A percentile compares a stretch with the other conserved stretches of the same genome.
Conservation (phyloP, 1,140 invertebrate genomes). For the Asbolus verrucosus region DNA sequence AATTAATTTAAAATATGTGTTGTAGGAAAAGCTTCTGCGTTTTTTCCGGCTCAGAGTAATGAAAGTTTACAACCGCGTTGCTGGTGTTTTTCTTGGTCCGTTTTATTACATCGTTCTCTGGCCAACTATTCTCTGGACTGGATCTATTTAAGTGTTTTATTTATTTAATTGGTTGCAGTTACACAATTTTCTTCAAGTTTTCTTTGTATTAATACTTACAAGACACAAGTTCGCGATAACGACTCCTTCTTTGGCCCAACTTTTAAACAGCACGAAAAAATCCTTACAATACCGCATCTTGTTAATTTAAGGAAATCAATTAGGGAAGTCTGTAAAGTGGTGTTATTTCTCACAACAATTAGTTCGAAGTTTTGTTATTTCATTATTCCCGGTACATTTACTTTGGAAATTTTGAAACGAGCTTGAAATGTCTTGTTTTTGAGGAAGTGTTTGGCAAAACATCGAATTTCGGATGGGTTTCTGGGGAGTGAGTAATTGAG, state of each 20-base stretch:
- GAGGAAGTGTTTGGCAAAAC: background rate
- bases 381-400: slow-evolving; percentile 22
- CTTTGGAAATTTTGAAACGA: slow-evolving; percentile 21
- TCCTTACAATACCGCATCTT: slow-evolving; percentile 8
- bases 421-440: background rate
- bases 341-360: slow-evolving; percentile 39
- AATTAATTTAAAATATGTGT: slow-evolving; percentile 49
- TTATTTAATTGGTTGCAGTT: slow-evolving; percentile 48
- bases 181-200: slow-evolving; percentile 37
- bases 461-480: slow-evolving; percentile 34
- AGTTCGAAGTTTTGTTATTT: slow-evolving; percentile 33
- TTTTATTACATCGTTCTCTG: slow-evolving; percentile 46
- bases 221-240: background rate
- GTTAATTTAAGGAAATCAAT: slow-evolving; percentile 37
- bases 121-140: slow-evolving; percentile 38
- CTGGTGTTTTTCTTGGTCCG: slow-evolving; percentile 45
- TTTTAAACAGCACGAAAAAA: slow-evolving; percentile 8
- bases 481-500: slow-evolving; percentile 8
- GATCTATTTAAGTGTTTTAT: slow-evolving; percentile 49
- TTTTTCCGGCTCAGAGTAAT: slow-evolving; percentile 46
- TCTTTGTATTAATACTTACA: slow-evolving; percentile 26
- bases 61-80: slow-evolving; percentile 46
- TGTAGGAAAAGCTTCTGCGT: slow-evolving; percentile 30
- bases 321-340: slow-evolving; percentile 23
- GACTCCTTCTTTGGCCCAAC: background rate